Conservation (phyloP, 2,888 invertebrate species). For the Thymelicus lineola region DNA sequence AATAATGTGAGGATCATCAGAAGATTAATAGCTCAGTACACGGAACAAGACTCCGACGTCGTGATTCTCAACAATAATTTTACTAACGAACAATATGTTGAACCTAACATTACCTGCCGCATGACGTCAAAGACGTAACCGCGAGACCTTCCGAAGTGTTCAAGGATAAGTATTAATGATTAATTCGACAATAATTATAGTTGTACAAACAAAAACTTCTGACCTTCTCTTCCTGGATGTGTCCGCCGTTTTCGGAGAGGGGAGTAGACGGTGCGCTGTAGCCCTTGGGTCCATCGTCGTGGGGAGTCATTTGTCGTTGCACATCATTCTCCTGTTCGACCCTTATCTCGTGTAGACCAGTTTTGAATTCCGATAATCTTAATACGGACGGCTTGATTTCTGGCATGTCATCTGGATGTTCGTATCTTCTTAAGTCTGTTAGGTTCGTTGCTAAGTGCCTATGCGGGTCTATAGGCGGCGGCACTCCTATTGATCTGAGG, state of each 20-base stretch:
- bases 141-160: conserved; percentile 77
- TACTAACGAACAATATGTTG: conserved; percentile 66
- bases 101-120: conserved; percentile 58
- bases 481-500: conserved; percentile 85
- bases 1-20: conserved; percentile 57
- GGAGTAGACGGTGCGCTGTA: conserved; percentile 83
- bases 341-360: conserved; percentile 76
- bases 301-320: conserved; percentile 77
- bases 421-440: conserved; percentile 79
- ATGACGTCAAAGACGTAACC: conserved; percentile 59
- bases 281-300: conserved; percentile 78
- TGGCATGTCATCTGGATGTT: conserved; percentile 79
- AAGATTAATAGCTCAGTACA: conserved; percentile 69
- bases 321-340: conserved; percentile 77
- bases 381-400: conserved; percentile 82
- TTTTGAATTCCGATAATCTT: conserved; percentile 80
- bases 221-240: conserved; percentile 82
- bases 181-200: conserved; percentile 49
- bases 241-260: conserved; percentile 80
- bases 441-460: conserved; percentile 78
- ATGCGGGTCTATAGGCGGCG: conserved; percentile 77
- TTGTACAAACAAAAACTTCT: conserved; percentile 51
- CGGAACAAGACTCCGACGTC: conserved; percentile 69
- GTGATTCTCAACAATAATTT: conserved; percentile 72
- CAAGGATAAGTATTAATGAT: conserved; percentile 64